These are phyloP conservation scores for Bambusicola thoracicus DNA, from an alignment of 2,113 vertebrate genomes.

Conservation along the genomic window DNA sequence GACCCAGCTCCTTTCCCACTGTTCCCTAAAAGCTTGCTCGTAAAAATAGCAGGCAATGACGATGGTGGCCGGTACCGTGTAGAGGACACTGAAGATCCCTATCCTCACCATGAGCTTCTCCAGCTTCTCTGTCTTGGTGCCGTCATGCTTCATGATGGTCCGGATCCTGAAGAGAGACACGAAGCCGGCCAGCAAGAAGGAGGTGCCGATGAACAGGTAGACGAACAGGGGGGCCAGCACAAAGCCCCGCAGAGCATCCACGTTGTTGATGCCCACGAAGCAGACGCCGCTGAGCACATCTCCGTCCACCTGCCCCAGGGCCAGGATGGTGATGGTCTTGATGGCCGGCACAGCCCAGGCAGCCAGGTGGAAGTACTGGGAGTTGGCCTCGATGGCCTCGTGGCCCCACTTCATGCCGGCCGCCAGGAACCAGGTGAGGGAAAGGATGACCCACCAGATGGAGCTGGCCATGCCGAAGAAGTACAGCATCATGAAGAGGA, in stretches of 20 bases:
- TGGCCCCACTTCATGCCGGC: constrained; percentile 98
- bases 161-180: constrained; percentile 96
- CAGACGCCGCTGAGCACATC: constrained; percentile 93
- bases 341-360: constrained; percentile 97
- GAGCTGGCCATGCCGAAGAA: constrained; percentile 98
- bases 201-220: constrained; percentile 95
- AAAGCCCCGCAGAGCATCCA: constrained; percentile 92
- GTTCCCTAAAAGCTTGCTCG: constrained; percentile 96
- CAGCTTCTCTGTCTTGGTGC: constrained; percentile 96
- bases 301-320: constrained; percentile 93
- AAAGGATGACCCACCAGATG: constrained; percentile 97
- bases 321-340: constrained; percentile 95
- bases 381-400: constrained; percentile 96
- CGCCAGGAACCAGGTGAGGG: constrained; percentile 94
- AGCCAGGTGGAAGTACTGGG: constrained; percentile 94
- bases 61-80: constrained; percentile 95
- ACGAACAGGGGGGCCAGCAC: constrained; percentile 95
- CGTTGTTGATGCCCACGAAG: constrained; percentile 93
- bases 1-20: constrained; percentile 96
- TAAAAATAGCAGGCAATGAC: constrained; percentile 98
- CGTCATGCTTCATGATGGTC: constrained; percentile 98
- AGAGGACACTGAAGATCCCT: constrained; percentile 94
- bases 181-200: constrained; percentile 93
- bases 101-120: constrained; percentile 98
- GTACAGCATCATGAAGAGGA: constrained; percentile 99